Evolutionary conservation across 2,797 vertebrate genomes (phyloP).

Genomic region (Coracias cyanogaster): DNA sequence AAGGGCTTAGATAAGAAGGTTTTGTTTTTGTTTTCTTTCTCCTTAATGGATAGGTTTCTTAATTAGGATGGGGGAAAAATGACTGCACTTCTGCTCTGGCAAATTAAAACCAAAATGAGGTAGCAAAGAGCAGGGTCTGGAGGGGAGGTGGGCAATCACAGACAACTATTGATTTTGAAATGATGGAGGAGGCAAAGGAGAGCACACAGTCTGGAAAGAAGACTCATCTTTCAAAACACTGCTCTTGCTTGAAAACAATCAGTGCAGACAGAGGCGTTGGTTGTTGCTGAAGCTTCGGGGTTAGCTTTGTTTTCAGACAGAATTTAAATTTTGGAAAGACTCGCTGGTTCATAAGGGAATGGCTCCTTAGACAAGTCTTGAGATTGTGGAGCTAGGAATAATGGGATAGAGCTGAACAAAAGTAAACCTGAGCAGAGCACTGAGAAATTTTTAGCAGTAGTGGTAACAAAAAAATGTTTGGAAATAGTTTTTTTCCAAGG

Average conservation of each 20-base stretch:
- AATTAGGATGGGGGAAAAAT: slow-evolving; percentile 60
- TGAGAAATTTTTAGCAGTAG: background rate
- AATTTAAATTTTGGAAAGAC: slow-evolving; percentile 28
- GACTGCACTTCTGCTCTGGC: slow-evolving; percentile 52
- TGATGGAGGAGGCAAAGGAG: slow-evolving; percentile 33
- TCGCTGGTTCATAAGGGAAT: background rate
- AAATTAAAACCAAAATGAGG: slow-evolving; percentile 75
- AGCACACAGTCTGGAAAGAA: slow-evolving; percentile 7
- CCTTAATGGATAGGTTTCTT: slow-evolving; percentile 53
- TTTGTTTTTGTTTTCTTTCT: slow-evolving; percentile 42
- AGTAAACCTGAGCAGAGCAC: background rate
- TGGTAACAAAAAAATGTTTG: background rate
- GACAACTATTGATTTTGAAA: slow-evolving; percentile 67
- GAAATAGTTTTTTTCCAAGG: background rate
- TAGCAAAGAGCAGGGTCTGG: slow-evolving; percentile 48
- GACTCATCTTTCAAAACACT: slow-evolving; percentile 56
- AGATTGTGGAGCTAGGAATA: background rate
- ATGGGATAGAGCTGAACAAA: background rate
- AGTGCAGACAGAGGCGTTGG: background rate
- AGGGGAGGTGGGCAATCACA: background rate
- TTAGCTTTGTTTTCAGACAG: slow-evolving; percentile 20
- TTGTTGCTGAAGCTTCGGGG: background rate
- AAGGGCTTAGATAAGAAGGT: slow-evolving; percentile 58
- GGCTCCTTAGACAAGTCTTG: background rate
- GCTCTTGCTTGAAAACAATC: slow-evolving; percentile 42